Evolutionary conservation across 2,113 vertebrate genomes (phyloP).

Genomic region (Rhagologus leucostigma): DNA sequence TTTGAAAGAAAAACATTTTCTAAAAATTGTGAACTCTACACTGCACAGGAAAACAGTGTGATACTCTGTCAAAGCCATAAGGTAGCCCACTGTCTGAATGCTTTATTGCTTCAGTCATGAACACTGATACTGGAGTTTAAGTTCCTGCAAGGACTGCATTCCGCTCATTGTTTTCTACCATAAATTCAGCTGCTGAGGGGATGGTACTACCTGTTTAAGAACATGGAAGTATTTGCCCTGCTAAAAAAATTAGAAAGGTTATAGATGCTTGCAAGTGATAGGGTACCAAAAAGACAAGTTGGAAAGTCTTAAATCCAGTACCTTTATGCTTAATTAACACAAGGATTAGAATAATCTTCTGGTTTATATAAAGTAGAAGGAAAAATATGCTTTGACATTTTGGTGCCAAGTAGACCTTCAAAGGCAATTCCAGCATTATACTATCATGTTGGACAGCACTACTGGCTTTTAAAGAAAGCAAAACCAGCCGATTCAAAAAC

Average conservation of each 20-base stretch:
- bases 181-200: neutral
- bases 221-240: neutral
- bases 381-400: neutral
- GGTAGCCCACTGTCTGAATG: neutral
- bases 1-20: neutral
- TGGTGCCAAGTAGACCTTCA: neutral
- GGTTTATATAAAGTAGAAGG: neutral
- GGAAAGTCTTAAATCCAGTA: neutral
- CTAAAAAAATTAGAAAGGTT: neutral
- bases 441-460: neutral
- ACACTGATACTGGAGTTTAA: neutral
- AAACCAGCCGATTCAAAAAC: neutral
- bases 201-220: neutral
- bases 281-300: neutral
- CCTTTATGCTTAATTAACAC: neutral
- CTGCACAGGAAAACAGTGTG: neutral
- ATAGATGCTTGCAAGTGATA: neutral
- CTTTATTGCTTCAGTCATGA: neutral
- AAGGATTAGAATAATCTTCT: neutral
- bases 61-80: neutral
- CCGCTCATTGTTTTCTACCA: neutral
- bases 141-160: neutral
- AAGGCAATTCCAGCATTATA: neutral
- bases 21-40: neutral
- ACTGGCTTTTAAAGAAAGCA: neutral